Conservation (phyloP, 2,113 vertebrate genomes). For the Salvelinus fontinalis region DNA sequence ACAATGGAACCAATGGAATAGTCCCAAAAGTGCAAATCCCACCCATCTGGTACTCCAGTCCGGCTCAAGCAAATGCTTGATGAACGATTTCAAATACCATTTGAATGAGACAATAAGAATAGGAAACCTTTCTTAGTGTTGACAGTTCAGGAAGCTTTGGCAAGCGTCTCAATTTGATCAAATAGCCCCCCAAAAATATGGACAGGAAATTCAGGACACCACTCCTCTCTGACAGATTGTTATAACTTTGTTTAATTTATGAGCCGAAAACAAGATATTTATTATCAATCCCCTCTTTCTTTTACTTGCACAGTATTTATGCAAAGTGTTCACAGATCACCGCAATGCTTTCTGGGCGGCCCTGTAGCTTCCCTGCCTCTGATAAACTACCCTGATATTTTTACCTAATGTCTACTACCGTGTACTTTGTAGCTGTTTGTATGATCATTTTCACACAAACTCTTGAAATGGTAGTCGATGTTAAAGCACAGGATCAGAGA, state of each 20-base stretch:
- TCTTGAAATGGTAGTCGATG: conserved; percentile 15
- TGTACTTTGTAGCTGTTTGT: background rate
- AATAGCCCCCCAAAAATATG: background rate
- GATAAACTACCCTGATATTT: conserved; percentile 14
- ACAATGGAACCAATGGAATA: too few relatives aligned
- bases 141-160: background rate
- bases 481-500: conserved; percentile 8
- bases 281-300: background rate
- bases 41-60: too few relatives aligned
- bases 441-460: conserved; percentile 16
- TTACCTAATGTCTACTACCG: background rate
- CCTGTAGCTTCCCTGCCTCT: conserved; percentile 12
- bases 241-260: conserved; percentile 15
- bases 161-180: background rate
- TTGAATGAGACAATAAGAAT: background rate
- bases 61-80: too few relatives aligned
- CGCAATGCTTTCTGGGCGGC: conserved; percentile 4
- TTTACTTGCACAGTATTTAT: background rate
- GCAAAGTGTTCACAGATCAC: background rate
- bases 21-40: too few relatives aligned
- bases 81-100: too few relatives aligned
- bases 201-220: conserved; percentile 7
- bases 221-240: conserved; percentile 8
- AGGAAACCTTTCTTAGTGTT: background rate
- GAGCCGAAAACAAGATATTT: conserved; percentile 26